Conservation (phyloP, 92 coral and sea anemone species). For the Zoanthus sociatus region DNA sequence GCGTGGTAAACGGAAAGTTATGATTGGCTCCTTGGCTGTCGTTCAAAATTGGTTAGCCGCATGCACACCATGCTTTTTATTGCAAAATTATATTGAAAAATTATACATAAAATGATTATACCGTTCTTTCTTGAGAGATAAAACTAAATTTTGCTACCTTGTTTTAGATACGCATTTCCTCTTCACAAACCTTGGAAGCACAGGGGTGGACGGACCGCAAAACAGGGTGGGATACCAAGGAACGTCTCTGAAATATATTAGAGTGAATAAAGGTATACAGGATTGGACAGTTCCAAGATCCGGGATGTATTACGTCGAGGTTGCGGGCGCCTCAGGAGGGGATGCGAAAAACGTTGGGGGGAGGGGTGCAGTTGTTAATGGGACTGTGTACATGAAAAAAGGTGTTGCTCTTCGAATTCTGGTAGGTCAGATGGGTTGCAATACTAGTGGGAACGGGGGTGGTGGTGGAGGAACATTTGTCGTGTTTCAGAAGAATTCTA, state of each 20-base stretch:
- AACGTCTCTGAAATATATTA: conserved; percentile 10
- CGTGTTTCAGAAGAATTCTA: conserved; percentile 2
- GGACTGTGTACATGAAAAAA: conserved; percentile 13
- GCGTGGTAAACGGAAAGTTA: no score
- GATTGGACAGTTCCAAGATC: conserved; percentile 19
- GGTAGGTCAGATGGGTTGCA: conserved; percentile 35
- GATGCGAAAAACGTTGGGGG: not conserved
- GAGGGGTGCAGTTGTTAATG: conserved; percentile 33
- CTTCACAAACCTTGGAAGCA: conserved; percentile 39
- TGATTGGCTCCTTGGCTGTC: no score
- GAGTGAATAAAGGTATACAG: not conserved
- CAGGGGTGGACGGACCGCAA: conserved; percentile 25
- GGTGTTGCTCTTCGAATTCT: conserved; percentile 18
- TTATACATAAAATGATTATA: no score
- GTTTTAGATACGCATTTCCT: not conserved
- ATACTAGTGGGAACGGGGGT: not conserved
- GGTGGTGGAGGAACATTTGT: conserved; percentile 44
- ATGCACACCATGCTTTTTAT: no score
- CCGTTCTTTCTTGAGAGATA: no score
- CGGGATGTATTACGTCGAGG: conserved; percentile 21
- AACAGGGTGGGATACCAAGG: conserved; percentile 26
- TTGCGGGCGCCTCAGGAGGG: conserved; percentile 31
- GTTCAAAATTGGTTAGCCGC: no score
- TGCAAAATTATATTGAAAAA: no score
- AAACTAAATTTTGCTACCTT: no score